These are phyloP conservation scores for Macrophya alboannulata DNA, from an alignment of 2,888 invertebrate species.

Conservation along the genomic window DNA sequence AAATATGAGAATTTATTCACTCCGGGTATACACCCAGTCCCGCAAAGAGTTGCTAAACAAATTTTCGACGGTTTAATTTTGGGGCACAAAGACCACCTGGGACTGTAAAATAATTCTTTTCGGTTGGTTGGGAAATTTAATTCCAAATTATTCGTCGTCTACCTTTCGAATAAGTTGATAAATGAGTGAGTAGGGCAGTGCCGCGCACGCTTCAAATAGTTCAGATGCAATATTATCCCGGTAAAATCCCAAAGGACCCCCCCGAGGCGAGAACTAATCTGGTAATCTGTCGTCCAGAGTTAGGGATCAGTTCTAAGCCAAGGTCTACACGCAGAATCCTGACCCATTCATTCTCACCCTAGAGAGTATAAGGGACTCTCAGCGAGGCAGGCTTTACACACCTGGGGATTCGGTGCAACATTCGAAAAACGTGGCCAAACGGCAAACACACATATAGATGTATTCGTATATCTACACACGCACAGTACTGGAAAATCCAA, in stretches of 20 bases:
- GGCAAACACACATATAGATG: not conserved
- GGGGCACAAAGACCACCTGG: constrained; percentile 4
- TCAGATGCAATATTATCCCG: constrained; percentile 33
- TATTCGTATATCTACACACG: not conserved
- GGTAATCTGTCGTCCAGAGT: constrained; percentile 54
- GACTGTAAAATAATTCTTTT: constrained; percentile 16
- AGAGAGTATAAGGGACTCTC: constrained; percentile 18
- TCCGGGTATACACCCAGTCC: not conserved
- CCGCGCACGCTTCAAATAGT: not conserved
- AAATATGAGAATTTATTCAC: constrained; percentile 12
- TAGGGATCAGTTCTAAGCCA: constrained; percentile 51
- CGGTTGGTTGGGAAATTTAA: not conserved
- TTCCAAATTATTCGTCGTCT: not conserved
- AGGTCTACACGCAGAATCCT: constrained; percentile 47
- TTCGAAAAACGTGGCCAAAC: not conserved
- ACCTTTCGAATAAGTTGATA: not conserved
- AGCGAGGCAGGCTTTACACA: constrained; percentile 6
- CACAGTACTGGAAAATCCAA: constrained; percentile 13
- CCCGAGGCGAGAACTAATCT: constrained; percentile 52
- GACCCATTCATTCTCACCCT: constrained; percentile 45
- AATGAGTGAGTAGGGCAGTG: not conserved
- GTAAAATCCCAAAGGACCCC: constrained; percentile 25
- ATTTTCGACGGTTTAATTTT: constrained; percentile 12
- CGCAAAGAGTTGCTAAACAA: constrained; percentile 11
- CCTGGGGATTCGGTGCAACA: constrained; percentile 33